These are phyloP conservation scores for Chouioia cunea DNA, from an alignment of 2,888 invertebrate genomes.

Conservation along the genomic window DNA sequence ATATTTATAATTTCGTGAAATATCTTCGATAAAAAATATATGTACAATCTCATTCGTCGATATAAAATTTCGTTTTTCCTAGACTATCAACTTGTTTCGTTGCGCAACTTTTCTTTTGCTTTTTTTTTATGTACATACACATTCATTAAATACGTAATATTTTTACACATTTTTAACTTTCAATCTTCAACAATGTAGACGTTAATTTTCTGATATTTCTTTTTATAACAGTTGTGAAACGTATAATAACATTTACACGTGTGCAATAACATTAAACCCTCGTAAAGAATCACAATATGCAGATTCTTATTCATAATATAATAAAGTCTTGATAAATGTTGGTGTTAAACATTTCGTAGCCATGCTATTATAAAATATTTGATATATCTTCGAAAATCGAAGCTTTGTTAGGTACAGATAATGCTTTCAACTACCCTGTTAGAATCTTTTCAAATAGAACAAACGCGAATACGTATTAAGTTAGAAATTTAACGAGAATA, in stretches of 20 bases:
- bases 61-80: constrained; percentile 32
- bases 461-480: no score
- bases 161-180: constrained; percentile 30
- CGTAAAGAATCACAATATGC: constrained; percentile 23
- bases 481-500: no score
- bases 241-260: constrained; percentile 12
- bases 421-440: no score
- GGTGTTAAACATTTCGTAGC: constrained; percentile 16
- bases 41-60: constrained; percentile 18
- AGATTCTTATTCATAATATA: not conserved
- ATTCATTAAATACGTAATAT: constrained; percentile 41
- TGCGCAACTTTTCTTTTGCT: not conserved
- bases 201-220: constrained; percentile 2
- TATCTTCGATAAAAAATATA: constrained; percentile 40
- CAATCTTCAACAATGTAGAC: constrained; percentile 10
- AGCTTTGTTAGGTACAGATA: no score
- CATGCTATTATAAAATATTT: constrained; percentile 10
- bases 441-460: no score
- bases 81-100: constrained; percentile 8
- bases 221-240: constrained; percentile 19
- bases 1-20: constrained; percentile 40
- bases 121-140: constrained; percentile 30
- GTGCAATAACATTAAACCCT: constrained; percentile 29
- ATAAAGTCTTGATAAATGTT: constrained; percentile 13
- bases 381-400: no score